These are phyloP conservation scores for Tinamus major DNA, from an alignment of 2,797 vertebrate species.

Conservation along the genomic window DNA sequence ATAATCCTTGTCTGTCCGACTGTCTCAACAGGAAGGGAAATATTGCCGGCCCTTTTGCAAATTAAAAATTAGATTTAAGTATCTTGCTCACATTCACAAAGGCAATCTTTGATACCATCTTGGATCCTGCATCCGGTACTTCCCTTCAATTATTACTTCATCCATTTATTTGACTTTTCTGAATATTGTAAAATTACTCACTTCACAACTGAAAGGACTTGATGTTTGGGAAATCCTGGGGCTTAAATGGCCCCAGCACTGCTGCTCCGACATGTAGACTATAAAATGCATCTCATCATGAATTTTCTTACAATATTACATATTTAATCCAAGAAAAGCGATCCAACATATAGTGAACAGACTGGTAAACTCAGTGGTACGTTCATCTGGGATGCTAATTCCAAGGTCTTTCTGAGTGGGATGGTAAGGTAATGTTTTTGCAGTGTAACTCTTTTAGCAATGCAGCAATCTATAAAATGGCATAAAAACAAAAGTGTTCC, in stretches of 20 bases:
- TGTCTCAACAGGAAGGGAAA: constrained; percentile 51
- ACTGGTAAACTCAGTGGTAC: not conserved
- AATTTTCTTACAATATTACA: not conserved
- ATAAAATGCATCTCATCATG: not conserved
- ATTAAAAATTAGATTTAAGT: constrained; percentile 71
- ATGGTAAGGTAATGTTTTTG: not conserved
- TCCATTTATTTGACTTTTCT: constrained; percentile 31
- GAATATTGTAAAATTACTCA: not conserved
- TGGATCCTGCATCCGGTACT: constrained; percentile 48
- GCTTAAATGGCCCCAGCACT: not conserved
- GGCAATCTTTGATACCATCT: constrained; percentile 42
- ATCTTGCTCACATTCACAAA: constrained; percentile 65
- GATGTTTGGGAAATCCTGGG: not conserved
- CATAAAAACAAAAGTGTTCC: not conserved
- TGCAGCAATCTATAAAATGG: not conserved
- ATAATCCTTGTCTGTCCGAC: constrained; percentile 25
- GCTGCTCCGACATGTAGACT: constrained; percentile 5
- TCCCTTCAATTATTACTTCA: constrained; percentile 3
- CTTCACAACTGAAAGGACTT: not conserved
- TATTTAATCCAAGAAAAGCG: not conserved
- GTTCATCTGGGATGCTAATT: not conserved
- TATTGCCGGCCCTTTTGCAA: constrained; percentile 62
- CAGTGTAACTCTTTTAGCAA: not conserved
- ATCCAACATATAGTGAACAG: not conserved
- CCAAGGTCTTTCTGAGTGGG: not conserved